Evolutionary conservation across 2,113 vertebrate genomes (phyloP), one percentile per base, ranked within the genome.

Genomic region (Eleginops maclovinus): DNA sequence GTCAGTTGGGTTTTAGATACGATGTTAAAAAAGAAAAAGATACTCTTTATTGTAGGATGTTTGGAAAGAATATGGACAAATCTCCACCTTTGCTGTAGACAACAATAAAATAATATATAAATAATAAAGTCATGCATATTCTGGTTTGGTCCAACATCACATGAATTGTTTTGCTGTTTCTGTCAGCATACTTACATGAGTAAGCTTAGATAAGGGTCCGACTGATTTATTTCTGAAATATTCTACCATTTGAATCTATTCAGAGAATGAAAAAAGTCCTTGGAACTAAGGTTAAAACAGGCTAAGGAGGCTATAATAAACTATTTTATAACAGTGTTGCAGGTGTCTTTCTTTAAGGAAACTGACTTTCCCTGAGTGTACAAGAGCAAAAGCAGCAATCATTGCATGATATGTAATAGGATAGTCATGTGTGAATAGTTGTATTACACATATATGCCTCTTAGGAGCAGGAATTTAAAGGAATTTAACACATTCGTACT

Each of bases 381-480:
- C 16, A 9, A 21, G 22, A 53, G 14, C 24, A 51, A 15, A 54
- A 19, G 22, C n/a, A 21, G 2, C 13, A 40, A 44, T 8, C 28
- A 46, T 62, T 28, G 68, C 2, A 36, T 63, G 31, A 22, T 6
- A 62, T 58, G 19, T 53, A 47, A 61, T 54, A 15, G 10, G 2
- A 61, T 51, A 55, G 47, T 67, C 62, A 28, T 67, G 21, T 5
- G 12, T 12, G 13, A 55, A 63, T 19, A 68, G 7, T 36, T 73
- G 28, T n/a, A 43, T 15, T 54, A 65, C 28, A 65, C 40, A 55
- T 12, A 4, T n/a, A n/a, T 60, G 5, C 21, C 15, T 22, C 9
- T 68, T 55, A 14, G 47, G n/a, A 67, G 54, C 36, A 61, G 28
- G 6, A 16, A 17, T 50, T 36, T 66, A 8, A 31, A 50, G 55